phyloP scores from a whole-genome alignment of 2,113 vertebrate species.

The Calypte anna region DNA sequence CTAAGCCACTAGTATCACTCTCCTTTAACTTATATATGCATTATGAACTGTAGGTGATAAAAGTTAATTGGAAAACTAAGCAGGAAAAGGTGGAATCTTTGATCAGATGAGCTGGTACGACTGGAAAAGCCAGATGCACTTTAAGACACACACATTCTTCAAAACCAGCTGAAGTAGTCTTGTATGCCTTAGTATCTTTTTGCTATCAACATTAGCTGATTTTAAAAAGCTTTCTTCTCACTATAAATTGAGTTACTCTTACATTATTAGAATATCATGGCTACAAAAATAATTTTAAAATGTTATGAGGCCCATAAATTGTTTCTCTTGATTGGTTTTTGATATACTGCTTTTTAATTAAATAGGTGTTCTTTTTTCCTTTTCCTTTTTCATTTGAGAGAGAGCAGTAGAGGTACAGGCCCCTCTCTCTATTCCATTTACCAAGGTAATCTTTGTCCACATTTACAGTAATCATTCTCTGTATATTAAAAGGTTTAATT shows the following conservation, averaged over 20 bases:
- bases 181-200: not conserved
- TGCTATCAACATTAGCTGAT: not conserved
- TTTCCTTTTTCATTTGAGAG: not conserved
- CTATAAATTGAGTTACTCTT: not conserved
- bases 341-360: not conserved
- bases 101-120: conserved; percentile 21
- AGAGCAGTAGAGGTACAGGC: not conserved
- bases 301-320: not conserved
- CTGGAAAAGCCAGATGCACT: conserved; percentile 20
- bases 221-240: not conserved
- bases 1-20: not conserved
- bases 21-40: not conserved
- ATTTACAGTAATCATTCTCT: not conserved
- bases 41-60: not conserved
- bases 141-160: not conserved
- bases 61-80: conserved; percentile 30
- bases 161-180: not conserved
- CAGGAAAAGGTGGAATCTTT: conserved; percentile 21
- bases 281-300: not conserved
- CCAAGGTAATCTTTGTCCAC: not conserved
- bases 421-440: not conserved
- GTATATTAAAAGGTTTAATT: not conserved
- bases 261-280: not conserved
- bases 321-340: not conserved
- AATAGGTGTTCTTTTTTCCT: not conserved